phyloP scores from a whole-genome alignment of 2,888 invertebrate species.

The Sycophila texana region DNA sequence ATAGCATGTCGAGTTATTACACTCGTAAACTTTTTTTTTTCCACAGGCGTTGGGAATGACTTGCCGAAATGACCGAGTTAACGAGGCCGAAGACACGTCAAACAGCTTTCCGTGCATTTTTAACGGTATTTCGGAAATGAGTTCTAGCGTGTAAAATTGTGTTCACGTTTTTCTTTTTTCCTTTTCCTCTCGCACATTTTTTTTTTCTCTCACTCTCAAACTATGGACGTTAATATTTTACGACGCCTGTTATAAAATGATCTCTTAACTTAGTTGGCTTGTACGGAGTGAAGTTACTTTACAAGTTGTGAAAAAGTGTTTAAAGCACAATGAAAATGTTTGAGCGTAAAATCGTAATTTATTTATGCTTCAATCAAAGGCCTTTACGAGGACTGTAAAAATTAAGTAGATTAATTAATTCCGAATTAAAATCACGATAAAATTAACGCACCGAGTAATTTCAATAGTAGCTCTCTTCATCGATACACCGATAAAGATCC shows the following conservation, averaged over 20 bases:
- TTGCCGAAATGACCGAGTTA: constrained; percentile 60
- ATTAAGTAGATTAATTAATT: too few relatives aligned
- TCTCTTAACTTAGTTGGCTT: neutral
- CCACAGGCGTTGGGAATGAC: constrained; percentile 43
- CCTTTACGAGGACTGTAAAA: too few relatives aligned
- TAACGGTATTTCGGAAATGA: constrained; percentile 28
- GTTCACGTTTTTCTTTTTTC: neutral
- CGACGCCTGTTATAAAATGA: neutral
- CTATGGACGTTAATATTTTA: neutral
- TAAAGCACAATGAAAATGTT: neutral
- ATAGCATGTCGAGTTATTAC: constrained; percentile 58
- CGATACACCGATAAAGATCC: too few relatives aligned
- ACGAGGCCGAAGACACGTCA: constrained; percentile 60
- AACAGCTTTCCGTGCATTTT: constrained; percentile 40
- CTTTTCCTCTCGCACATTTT: too few relatives aligned
- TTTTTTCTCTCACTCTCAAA: neutral
- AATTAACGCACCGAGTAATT: too few relatives aligned
- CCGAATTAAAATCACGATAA: too few relatives aligned
- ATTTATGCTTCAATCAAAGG: neutral
- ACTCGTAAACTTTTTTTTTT: constrained; percentile 59
- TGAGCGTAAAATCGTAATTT: neutral
- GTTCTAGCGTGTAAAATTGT: constrained; percentile 23
- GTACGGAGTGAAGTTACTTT: neutral
- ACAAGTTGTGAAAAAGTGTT: neutral
- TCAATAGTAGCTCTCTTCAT: too few relatives aligned